Base-by-base conservation (phyloP, 2,797 vertebrate species). In the Cossypha niveicapilla region DNA sequence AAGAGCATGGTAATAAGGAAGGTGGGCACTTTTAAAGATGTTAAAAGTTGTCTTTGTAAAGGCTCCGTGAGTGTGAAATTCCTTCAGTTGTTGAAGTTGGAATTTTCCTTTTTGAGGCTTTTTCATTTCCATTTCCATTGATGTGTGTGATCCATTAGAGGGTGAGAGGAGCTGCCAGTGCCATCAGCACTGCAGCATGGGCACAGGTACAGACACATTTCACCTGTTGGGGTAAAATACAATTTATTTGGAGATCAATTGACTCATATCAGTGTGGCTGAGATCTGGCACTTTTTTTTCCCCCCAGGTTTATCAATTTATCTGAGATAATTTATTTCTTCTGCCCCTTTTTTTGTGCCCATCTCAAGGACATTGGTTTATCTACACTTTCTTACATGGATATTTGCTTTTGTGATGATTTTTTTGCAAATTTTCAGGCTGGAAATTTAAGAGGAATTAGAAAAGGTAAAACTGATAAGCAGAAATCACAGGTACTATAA, bases 111-210 rank as follows among this genome's bases (percentile, higher is more conserved):
- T 92, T 53, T 45, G 57, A 41, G 28, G 19, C 4, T 63, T 51
- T 51, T 30, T 30, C 4, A 28, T 50, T 50, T 50, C 48, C 48
- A 50, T 70, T 66, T 22, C 47, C 39, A 22, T 1, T 35, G 51
- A 39, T 47, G 35, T 24, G 3, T 1, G 3, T 18, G 1, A 9
- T 35, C 28, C 15, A 7, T 50, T 6, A 11, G 10, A 9, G 44
- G 13, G 39, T 9, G 25, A 13, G 23, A 11, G 80, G 77, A 75
- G 58, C 37, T 57, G 73, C 28, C 47, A 13, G 6, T 8, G 34
- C 56, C 30, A 15, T 32, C 61, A 14, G 25, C 34, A 3, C 21
- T 23, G 32, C 16, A 12, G 18, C 1, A 17, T 7, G 37, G 12
- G 22, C 54, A 51, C 10, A 23, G 39, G 6, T 25, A 35, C 18